Evolutionary conservation across 2,113 vertebrate species (phyloP), one percentile per base, ranked within the genome.

Genomic region (Brachyhypopomus gauderio): DNA sequence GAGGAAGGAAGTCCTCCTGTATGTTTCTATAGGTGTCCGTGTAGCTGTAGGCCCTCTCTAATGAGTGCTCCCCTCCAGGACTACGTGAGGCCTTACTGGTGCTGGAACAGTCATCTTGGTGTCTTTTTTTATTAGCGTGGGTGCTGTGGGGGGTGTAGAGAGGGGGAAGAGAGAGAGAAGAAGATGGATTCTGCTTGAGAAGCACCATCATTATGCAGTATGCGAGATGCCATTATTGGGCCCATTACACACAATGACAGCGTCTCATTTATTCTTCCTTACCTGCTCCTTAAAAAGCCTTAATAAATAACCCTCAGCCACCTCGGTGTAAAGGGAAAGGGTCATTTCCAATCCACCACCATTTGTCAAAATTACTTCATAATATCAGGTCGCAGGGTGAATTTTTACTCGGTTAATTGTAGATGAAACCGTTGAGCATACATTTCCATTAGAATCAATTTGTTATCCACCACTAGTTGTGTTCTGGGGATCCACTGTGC

Each of bases 291-390:
- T 91, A 91, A 92, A 91, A 92, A 90, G 83, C 86, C 45, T 76
- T 90, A 87, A 92, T 93, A 91, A 92, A 92, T 92, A 92, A 92
- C 89, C 86, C 86, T 83, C 85, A 75, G 86, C 82, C 27, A 58
- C 71, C 80, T 81, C 84, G 83, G 84, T 85, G 76, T 83, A 89
- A 87, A 81, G 80, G 77, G 88, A 89, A 91, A 91, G 91, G 92
- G 92, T 92, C 89, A 90, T 93, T 92, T 91, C 56, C 82, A 83
- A 86, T 83, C 45, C 73, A 84, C 86, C 79, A 83, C 88, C 88
- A 93, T 94, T 93, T 92, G 86, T 93, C 93, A 92, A 92, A 93
- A 93, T 93, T 93, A 93, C 91, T 92, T 90, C 75, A 87, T 90
- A 89, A 91, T 93, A 87, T 89, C 71, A 62, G 89, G 90, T 90